A percentile compares a stretch with the other conserved stretches of the same genome.
These are phyloP conservation scores for Mesopsocus fuscifrons DNA, from an alignment of 2,888 invertebrate genomes.

Conservation along the genomic window DNA sequence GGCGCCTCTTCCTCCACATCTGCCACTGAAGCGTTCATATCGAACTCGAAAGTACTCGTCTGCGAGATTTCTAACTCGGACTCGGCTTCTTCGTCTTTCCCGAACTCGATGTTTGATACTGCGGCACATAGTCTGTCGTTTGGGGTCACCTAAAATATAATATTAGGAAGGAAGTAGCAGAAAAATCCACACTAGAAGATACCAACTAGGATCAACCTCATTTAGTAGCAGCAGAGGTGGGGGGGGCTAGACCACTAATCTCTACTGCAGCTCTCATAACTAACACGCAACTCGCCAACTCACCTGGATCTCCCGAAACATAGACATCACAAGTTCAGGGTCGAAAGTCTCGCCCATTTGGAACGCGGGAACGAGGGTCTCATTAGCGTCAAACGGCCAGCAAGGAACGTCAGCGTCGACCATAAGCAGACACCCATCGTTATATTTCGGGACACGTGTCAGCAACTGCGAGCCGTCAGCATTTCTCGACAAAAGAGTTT, in stretches of 20 bases:
- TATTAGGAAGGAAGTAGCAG: too few species aligned
- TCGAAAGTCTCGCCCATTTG: not conserved
- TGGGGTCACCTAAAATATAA: too few species aligned
- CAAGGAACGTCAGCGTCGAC: not conserved
- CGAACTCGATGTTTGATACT: not conserved
- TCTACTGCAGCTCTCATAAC: too few species aligned
- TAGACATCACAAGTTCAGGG: not conserved
- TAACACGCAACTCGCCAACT: too few species aligned
- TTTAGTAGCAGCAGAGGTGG: too few species aligned
- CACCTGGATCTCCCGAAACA: not conserved
- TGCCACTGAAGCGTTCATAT: constrained; percentile 1
- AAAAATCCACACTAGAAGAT: too few species aligned
- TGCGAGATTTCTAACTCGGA: not conserved
- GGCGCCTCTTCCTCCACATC: not conserved
- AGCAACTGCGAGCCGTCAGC: not conserved
- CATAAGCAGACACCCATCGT: not conserved
- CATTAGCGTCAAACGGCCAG: constrained; percentile 1
- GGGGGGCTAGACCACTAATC: too few species aligned
- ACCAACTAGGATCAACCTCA: too few species aligned
- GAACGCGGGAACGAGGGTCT: not conserved
- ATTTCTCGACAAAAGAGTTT: not conserved
- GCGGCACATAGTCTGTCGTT: not conserved
- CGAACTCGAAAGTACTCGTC: constrained; percentile 2
- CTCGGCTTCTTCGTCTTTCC: constrained; percentile 4
- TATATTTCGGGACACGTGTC: not conserved